These are phyloP conservation scores for Arion vulgaris DNA, from an alignment of 1,140 invertebrate genomes.

Conservation along the genomic window DNA sequence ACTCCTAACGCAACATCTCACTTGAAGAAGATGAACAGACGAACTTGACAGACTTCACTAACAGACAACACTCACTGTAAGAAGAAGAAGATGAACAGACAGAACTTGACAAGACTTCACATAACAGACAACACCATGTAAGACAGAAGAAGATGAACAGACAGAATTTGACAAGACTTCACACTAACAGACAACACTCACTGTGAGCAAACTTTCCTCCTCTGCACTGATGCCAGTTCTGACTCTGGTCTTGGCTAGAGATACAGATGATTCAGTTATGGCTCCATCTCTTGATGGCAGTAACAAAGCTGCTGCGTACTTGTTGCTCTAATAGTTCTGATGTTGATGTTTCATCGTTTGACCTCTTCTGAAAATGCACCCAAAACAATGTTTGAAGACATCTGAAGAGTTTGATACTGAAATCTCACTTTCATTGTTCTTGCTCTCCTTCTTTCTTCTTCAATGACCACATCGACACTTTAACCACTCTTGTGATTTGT, in stretches of 20 bases:
- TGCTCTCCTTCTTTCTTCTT: no score
- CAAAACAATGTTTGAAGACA: background rate
- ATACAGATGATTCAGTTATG: background rate
- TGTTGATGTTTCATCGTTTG: conserved; percentile 53
- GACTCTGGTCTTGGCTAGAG: background rate
- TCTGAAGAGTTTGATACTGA: background rate
- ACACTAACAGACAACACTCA: background rate
- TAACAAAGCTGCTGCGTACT: conserved; percentile 40
- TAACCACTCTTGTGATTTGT: no score
- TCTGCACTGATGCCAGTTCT: conserved; percentile 8
- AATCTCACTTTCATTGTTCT: background rate
- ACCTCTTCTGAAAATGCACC: conserved; percentile 53
- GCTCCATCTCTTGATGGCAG: background rate
- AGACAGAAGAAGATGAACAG: no score
- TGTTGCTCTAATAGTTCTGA: conserved; percentile 52
- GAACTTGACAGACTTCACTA: no score
- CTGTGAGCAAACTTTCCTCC: background rate
- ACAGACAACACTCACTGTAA: no score
- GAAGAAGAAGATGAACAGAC: no score
- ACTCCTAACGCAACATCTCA: no score
- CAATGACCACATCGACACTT: no score
- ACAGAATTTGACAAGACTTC: background rate
- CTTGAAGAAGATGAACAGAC: no score
- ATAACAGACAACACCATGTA: no score
- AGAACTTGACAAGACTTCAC: no score